Evolutionary conservation across 2,888 invertebrate genomes (phyloP), one percentile per base, ranked within the genome.

Genomic region (Elmis aenea): DNA sequence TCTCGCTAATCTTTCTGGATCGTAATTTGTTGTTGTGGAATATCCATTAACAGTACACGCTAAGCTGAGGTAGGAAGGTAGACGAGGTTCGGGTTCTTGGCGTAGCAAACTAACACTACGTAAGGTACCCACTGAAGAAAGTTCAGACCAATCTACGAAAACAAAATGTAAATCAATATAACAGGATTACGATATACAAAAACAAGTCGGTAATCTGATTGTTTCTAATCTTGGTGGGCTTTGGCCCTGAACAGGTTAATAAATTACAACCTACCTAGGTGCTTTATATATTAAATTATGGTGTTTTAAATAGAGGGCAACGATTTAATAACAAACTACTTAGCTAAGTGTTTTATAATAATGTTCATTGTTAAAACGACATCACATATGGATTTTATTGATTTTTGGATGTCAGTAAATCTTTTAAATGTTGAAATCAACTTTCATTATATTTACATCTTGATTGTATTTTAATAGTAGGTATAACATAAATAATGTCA

Each of bases 41-140:
- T 93, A 93, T 2, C 92, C 92, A 69, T 87, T 90, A 31, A 92
- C 88, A 11, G 90, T 89, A 63, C 91, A 89, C 30, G 92, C 90
- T 43, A 93, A 70, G 56, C 87, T 88, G 35, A 93, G 70, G 64
- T 93, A 93, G 37, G 90, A 90, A 0, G 92, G 92, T 59, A 88
- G 83, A 62, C 86, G 85, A 9, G 59, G 54, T 27, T 59, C 58
- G 71, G 54, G 51, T 14, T 55, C 51, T 11, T 59, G 58, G 3
- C 59, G 54, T 18, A 54, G 33, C 21, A 73, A 47, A 44, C 68
- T 70, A 41, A 71, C 54, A 46, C 75, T 75, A 51, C 71, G 68
- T 36, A 75, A 58, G 3, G 75, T 74, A 45, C 68, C 72, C 42
- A 67, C 61, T 21, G 72, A 71, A 25, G 70, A 67, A 35, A 66